A percentile compares a stretch with the other conserved stretches of the same genome.
Conservation (phyloP, 2,888 invertebrate species). For the Anoplius nigerrimus region DNA sequence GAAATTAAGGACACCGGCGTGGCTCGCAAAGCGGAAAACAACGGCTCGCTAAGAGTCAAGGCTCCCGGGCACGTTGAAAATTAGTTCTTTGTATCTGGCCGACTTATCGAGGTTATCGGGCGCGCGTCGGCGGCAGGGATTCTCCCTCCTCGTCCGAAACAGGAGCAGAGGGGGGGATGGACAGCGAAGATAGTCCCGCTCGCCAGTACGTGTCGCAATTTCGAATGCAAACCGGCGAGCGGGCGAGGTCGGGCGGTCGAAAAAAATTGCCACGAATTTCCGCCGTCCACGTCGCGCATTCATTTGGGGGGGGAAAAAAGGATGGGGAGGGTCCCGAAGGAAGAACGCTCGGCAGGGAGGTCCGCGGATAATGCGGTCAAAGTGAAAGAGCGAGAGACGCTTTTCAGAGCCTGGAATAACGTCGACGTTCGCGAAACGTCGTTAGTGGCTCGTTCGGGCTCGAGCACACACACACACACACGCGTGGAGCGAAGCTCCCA, state of each 20-base stretch:
- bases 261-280: constrained; percentile 29
- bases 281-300: constrained; percentile 36
- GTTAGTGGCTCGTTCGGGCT: no score
- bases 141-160: constrained; percentile 7
- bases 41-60: neutral
- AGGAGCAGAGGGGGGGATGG: neutral
- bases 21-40: neutral
- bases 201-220: constrained; percentile 40
- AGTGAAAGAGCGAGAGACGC: constrained; percentile 14
- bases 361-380: no score
- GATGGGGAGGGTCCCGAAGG: constrained; percentile 13
- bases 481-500: no score
- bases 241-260: constrained; percentile 29
- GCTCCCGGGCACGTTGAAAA: constrained; percentile 47
- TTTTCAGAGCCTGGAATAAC: neutral
- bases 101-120: constrained; percentile 56
- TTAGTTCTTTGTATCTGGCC: constrained; percentile 57
- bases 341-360: constrained; percentile 6
- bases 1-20: neutral
- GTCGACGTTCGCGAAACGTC: constrained; percentile 8
- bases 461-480: no score
- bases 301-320: constrained; percentile 36
- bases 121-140: constrained; percentile 25
- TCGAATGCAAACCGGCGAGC: constrained; percentile 37
- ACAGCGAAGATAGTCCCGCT: constrained; percentile 29